These are phyloP conservation scores for Polyommatus icarus DNA, from an alignment of 2,888 invertebrate genomes.

Conservation along the genomic window DNA sequence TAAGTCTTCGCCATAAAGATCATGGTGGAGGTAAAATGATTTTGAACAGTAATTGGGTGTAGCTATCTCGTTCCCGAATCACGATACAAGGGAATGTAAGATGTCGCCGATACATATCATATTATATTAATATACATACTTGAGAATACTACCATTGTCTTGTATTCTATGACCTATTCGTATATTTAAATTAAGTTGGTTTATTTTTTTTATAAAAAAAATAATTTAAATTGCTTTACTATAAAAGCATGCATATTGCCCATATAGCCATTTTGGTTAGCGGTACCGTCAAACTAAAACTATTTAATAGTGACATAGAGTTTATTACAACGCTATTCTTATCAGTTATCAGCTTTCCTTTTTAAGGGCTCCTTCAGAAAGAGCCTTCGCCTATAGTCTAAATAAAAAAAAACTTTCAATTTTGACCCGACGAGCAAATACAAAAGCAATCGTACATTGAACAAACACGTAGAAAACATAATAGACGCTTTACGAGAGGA, in stretches of 20 bases:
- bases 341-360: background rate
- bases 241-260: too few relatives aligned
- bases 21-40: background rate
- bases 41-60: slow-evolving; percentile 54
- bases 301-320: too few relatives aligned
- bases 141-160: slow-evolving; percentile 8
- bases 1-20: background rate
- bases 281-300: background rate
- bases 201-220: background rate
- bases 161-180: slow-evolving; percentile 1
- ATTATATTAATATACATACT: background rate
- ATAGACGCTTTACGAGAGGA: slow-evolving; percentile 50
- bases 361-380: background rate
- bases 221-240: background rate
- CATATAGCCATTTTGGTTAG: background rate
- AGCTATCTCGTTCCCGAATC: slow-evolving; percentile 55
- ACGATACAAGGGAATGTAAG: slow-evolving; percentile 45
- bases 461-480: slow-evolving; percentile 38
- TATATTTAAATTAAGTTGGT: background rate
- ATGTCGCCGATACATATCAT: slow-evolving; percentile 25
- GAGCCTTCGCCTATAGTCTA: background rate
- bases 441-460: slow-evolving; percentile 14
- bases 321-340: background rate
- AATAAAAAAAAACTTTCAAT: background rate
- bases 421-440: background rate